Base-by-base conservation (phyloP, 2,888 invertebrate species). In the Drosophila macrospina region DNA sequence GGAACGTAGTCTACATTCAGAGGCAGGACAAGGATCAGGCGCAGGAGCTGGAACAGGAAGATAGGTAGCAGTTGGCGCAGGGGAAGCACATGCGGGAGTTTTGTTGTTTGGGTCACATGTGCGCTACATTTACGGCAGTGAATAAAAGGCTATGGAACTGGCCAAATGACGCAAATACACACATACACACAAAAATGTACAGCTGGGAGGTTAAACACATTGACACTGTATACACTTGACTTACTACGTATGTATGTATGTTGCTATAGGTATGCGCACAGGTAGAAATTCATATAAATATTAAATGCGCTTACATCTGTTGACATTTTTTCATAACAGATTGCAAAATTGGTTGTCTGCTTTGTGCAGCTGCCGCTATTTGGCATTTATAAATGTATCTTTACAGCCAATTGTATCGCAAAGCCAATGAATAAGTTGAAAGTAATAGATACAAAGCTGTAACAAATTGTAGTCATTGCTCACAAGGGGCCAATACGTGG, bases 301-400 rank as follows among this genome's bases (percentile, higher is more conserved):
- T 83, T 60, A 64, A 74, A 82, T 65, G 57, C 77, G 30, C 50
- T 30, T 42, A 56, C 70, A 74, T 74, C 71, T 80, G 71, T 67
- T 77, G 76, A 78, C 83, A 82, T 66, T 83, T 83, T 77, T 74
- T 79, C 69, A 88, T 83, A 86, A 83, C 74, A 62, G 69, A 86
- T 85, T 76, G 74, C 80, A 83, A 83, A 83, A 86, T 83, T 87
- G 83, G 70, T 67, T 87, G 69, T 72, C 69, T 67, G 69, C 65
- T 50, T 60, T 63, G 55, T 78, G 63, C 79, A 86, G 80, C 88
- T 85, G 70, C 65, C 70, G 60, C 45, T 39, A 16, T 50, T 30
- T 39, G n/a, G 10, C 8, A 42, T 65, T 32, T 45, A n/a, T 56
- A 47, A 42, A 39, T 67, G 20, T 44, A 50, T 54, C 28, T 50